Percentiles rank a stretch among this genome's conserved stretches.
Conservation (phyloP, 2,113 vertebrate species). For the Cephalopholis sonnerati region DNA sequence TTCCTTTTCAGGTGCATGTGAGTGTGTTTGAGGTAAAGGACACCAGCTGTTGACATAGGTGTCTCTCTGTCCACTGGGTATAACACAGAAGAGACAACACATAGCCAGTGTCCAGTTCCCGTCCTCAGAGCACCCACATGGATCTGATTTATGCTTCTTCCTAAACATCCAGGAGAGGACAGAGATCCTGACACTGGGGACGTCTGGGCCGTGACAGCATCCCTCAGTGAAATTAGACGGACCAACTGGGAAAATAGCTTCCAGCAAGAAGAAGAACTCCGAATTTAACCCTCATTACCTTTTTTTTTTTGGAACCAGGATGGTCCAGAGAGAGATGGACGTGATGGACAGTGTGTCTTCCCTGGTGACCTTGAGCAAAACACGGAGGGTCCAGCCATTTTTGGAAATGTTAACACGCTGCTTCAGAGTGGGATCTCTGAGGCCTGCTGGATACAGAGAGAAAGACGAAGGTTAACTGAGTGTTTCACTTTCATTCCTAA, state of each 20-base stretch:
- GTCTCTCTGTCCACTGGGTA: conserved; percentile 39
- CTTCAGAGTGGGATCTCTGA: conserved; percentile 10
- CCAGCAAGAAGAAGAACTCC: conserved; percentile 25
- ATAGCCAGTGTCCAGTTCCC: conserved; percentile 19
- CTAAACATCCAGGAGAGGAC: conserved; percentile 37
- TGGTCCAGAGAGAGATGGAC: conserved; percentile 27
- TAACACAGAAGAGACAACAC: conserved; percentile 16
- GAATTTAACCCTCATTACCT: conserved; percentile 14
- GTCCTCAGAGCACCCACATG: conserved; percentile 40
- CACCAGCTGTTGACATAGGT: conserved; percentile 68
- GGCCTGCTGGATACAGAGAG: conserved; percentile 9
- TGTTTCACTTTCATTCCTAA: conserved; percentile 14
- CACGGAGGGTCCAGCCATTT: conserved; percentile 25
- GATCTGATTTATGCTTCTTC: conserved; percentile 48
- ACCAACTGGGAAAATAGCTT: conserved; percentile 43
- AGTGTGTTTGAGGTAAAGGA: conserved; percentile 25
- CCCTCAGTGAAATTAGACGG: conserved; percentile 24
- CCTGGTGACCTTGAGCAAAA: conserved; percentile 45
- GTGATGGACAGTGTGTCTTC: conserved; percentile 5
- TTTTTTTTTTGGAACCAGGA: conserved; percentile 24
- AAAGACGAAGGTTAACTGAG: conserved; percentile 27
- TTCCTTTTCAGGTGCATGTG: conserved; percentile 41
- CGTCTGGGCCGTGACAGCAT: background rate
- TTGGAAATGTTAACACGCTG: conserved; percentile 42
- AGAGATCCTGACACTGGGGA: conserved; percentile 32